phyloP scores from a whole-genome alignment of 2,113 vertebrate genomes.

The Murina feae region DNA sequence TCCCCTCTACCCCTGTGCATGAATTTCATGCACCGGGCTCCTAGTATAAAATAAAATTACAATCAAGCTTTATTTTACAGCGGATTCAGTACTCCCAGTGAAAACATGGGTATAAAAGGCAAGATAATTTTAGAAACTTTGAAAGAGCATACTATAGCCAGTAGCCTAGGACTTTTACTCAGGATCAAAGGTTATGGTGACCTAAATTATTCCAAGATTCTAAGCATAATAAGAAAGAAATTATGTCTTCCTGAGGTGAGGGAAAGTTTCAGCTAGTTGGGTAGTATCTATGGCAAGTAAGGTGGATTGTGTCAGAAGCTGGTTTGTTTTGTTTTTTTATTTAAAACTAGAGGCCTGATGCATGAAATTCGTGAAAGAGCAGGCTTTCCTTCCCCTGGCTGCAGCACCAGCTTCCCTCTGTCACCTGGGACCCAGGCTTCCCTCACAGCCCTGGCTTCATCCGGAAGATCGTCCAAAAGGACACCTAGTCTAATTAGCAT shows the following conservation, averaged over 20 bases:
- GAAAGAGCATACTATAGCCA: neutral
- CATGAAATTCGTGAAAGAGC: too few relatives aligned
- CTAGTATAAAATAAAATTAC: conserved; percentile 19
- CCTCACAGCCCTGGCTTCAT: too few relatives aligned
- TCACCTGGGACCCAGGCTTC: too few relatives aligned
- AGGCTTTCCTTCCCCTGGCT: too few relatives aligned
- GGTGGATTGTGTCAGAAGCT: neutral
- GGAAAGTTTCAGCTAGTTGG: neutral
- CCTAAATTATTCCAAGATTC: conserved; percentile 10
- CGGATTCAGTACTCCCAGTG: neutral
- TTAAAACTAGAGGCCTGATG: too few relatives aligned
- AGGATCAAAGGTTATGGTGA: neutral
- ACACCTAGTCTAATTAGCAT: too few relatives aligned
- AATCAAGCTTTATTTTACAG: neutral
- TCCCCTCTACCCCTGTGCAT: too few relatives aligned
- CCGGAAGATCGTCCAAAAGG: too few relatives aligned
- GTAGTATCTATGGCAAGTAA: neutral
- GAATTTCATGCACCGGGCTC: too few relatives aligned
- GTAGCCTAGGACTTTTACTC: neutral
- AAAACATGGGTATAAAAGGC: neutral
- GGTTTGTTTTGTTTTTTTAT: neutral
- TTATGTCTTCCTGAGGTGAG: conserved; percentile 1
- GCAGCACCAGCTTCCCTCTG: too few relatives aligned
- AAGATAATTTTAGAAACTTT: conserved; percentile 23
- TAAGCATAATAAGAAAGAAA: conserved; percentile 4